Evolutionary conservation across 2,797 vertebrate genomes (phyloP), one percentile per base, ranked within the genome.

Genomic region (Protonibea diacanthus): DNA sequence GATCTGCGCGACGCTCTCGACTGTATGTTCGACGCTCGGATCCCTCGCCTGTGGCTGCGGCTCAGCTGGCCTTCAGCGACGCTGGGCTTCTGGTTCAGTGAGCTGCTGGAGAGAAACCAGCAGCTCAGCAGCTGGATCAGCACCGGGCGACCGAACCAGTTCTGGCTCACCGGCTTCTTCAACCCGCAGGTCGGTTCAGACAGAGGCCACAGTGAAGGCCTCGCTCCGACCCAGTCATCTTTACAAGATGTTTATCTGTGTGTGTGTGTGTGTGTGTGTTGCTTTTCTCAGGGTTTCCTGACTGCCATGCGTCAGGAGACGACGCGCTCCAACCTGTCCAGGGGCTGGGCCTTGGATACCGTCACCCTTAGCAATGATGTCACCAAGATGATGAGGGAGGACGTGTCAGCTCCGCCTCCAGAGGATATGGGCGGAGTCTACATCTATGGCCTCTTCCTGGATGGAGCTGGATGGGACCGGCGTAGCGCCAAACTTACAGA

Each of bases 91-190:
- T 97, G 96, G 96, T 97, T 96, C 92, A 95, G 94, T 23, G 96
- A 97, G 76, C 93, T 97, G 40, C 93, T 97, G 82, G 96, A 97
- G 81, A 90, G 96, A 90, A 97, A 96, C 90, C 95, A 94, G 66
- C 96, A 97, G 88, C 96, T 97, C 67, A 83, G 94, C 77, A 76
- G 18, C 58, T 97, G 96, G 96, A 91, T 96, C 53, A 74, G 93
- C 82, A n/a, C 76, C 27, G 95, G 96, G 0, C 86, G 93, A 9
- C 96, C 96, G 0, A 87, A 94, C 87, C 95, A 95, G 69, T 97
- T 97, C 92, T 97, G 97, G 96, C 93, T 97, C 85, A 95, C 96
- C 0, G 96, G 96, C 61, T 97, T 97, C 92, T 97, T 97, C 87
- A 97, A 97, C 89, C 96, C 96, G 6, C 96, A 97, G 95, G 96